These are phyloP conservation scores for Drosophila funebris DNA, from an alignment of 1,140 invertebrate genomes.

Conservation along the genomic window DNA sequence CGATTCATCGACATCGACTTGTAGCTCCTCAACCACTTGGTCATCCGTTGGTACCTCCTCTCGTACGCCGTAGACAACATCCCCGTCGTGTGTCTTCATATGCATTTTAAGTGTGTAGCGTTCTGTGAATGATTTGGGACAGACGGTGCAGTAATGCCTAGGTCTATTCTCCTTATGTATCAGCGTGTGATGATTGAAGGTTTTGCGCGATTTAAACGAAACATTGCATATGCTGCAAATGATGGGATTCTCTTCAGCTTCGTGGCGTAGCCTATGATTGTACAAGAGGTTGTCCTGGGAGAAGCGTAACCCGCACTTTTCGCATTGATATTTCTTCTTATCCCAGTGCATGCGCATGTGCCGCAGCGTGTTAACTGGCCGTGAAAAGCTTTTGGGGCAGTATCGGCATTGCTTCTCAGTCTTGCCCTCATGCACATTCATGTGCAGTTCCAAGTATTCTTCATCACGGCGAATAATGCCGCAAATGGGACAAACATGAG, in stretches of 20 bases:
- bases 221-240: conserved; percentile 81
- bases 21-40: conserved; percentile 69
- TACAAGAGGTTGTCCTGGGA: conserved; percentile 76
- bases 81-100: conserved; percentile 75
- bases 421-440: conserved; percentile 80
- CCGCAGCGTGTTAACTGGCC: conserved; percentile 73
- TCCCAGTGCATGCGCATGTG: conserved; percentile 83
- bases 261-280: conserved; percentile 74
- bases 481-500: conserved; percentile 67
- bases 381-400: conserved; percentile 72
- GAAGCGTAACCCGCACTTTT: conserved; percentile 76
- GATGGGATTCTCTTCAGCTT: conserved; percentile 78
- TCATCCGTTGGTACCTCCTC: conserved; percentile 63
- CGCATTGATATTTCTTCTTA: conserved; percentile 81
- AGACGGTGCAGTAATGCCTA: conserved; percentile 68
- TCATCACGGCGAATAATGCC: conserved; percentile 71
- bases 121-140: conserved; percentile 78
- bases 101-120: conserved; percentile 82
- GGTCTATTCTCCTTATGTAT: conserved; percentile 79
- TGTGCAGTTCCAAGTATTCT: conserved; percentile 78
- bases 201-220: conserved; percentile 76
- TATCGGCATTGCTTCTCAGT: conserved; percentile 78
- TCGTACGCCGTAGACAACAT: conserved; percentile 62
- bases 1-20: conserved; percentile 71
- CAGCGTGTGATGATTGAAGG: conserved; percentile 76